A percentile compares a stretch with the other conserved stretches of the same genome.
Conservation (phyloP, 1,140 invertebrate genomes). For the Mycetomoellerius zeteki region DNA sequence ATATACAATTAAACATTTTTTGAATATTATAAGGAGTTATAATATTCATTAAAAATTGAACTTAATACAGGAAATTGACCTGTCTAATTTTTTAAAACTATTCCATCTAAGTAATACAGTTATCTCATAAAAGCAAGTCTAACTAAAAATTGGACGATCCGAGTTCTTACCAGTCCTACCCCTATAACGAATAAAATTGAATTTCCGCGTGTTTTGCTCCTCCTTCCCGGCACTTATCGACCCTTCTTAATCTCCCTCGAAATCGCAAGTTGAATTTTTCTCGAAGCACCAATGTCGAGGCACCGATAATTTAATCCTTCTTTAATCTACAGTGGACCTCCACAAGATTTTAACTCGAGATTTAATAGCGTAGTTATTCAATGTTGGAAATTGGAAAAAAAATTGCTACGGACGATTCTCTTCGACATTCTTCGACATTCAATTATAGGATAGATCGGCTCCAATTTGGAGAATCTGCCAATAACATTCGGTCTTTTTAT, state of each 20-base stretch:
- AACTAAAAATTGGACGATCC: conserved; percentile 11
- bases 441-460: background rate
- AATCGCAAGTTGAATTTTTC: conserved; percentile 29
- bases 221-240: conserved; percentile 8
- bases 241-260: background rate
- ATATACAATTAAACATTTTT: background rate
- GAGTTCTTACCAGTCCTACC: conserved; percentile 4
- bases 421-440: background rate
- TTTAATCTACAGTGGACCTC: background rate
- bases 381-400: background rate
- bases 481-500: background rate
- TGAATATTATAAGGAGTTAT: background rate
- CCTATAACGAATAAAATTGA: conserved; percentile 49
- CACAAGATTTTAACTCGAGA: background rate
- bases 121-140: background rate
- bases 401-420: background rate
- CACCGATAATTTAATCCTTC: conserved; percentile 21
- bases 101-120: background rate
- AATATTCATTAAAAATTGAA: background rate
- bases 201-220: conserved; percentile 43
- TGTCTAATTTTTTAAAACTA: background rate
- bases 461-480: background rate
- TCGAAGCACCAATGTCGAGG: conserved; percentile 13
- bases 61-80: background rate
- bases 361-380: background rate